phyloP scores from a whole-genome alignment of 2,113 vertebrate species.

The Protobothrops mucrosquamatus region DNA sequence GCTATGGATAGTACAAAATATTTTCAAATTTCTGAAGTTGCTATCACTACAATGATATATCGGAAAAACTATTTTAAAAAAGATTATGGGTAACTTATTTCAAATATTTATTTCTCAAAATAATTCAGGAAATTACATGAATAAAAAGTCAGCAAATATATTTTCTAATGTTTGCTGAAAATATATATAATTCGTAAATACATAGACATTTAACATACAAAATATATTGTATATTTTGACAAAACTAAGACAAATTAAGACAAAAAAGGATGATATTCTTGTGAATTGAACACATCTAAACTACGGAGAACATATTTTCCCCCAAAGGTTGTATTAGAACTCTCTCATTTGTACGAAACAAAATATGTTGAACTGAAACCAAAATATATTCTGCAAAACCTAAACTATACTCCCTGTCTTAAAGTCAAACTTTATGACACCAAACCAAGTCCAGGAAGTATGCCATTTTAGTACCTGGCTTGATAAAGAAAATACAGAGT shows the following conservation, averaged over 20 bases:
- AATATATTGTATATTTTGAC: too few species aligned
- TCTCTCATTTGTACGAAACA: background rate
- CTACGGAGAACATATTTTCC: background rate
- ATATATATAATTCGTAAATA: background rate
- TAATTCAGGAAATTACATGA: background rate
- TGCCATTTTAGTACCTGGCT: background rate
- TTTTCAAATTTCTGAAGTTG: slow-evolving; percentile 6
- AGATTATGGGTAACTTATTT: slow-evolving; percentile 13
- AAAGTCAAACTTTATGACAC: background rate
- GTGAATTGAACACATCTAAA: background rate
- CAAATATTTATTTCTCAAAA: background rate
- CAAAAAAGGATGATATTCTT: background rate
- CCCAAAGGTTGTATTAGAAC: background rate
- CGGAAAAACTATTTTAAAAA: background rate
- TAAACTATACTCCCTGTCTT: background rate
- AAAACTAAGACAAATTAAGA: background rate
- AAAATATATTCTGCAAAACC: background rate
- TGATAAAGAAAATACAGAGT: background rate
- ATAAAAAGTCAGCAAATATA: background rate
- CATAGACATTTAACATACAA: background rate
- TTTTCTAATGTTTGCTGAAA: background rate
- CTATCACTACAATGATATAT: background rate
- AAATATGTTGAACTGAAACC: background rate
- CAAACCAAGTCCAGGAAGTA: background rate
- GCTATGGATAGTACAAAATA: slow-evolving; percentile 5